Conservation (phyloP, 2,113 vertebrate species). For the Irena cyanogastra region DNA sequence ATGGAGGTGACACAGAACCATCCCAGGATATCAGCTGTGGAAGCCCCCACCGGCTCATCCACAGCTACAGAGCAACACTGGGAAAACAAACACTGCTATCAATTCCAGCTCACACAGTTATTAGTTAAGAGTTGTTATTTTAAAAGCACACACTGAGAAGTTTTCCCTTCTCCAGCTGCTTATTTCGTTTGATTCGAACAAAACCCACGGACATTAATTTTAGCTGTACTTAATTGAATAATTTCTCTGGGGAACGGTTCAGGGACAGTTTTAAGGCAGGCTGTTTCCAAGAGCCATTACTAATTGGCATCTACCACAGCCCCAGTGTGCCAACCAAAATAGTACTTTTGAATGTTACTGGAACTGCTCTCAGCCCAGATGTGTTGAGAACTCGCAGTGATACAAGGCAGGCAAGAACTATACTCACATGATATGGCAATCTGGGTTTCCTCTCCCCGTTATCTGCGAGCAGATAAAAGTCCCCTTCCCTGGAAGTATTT, state of each 20-base stretch:
- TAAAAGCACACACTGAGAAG: constrained; percentile 67
- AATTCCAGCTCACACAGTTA: constrained; percentile 60
- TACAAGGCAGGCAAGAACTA: constrained; percentile 77
- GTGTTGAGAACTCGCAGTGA: constrained; percentile 76
- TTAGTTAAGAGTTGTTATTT: constrained; percentile 69
- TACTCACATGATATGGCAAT: constrained; percentile 74
- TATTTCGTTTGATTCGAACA: constrained; percentile 78
- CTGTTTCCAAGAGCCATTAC: constrained; percentile 85
- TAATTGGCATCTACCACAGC: constrained; percentile 80
- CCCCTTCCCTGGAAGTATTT: constrained; percentile 44
- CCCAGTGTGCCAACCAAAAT: constrained; percentile 84
- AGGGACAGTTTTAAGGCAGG: constrained; percentile 73
- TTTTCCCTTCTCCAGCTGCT: constrained; percentile 69
- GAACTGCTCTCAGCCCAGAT: constrained; percentile 79
- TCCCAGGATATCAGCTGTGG: background rate
- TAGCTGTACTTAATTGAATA: constrained; percentile 86
- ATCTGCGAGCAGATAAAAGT: constrained; percentile 65
- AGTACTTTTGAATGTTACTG: constrained; percentile 77
- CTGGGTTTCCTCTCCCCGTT: constrained; percentile 58
- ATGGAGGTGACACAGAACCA: background rate
- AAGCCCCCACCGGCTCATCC: background rate
- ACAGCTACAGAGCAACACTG: background rate
- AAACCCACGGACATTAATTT: constrained; percentile 81
- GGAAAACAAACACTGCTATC: background rate
- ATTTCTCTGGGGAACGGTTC: constrained; percentile 82